Percentiles rank a stretch among this genome's conserved stretches.
Conservation (phyloP, 1,140 invertebrate genomes). For the Drosophila melanogaster region Release_6_plus_ISO1_MT NT_037436.4:12898501-12899000, state of each 20-base stretch:
- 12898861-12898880: slow-evolving; percentile 56
- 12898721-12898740: slow-evolving; percentile 21
- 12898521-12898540: slow-evolving; percentile 32
- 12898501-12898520: slow-evolving; percentile 6
- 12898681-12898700: slow-evolving; percentile 9
- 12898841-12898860: slow-evolving; percentile 29
- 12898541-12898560: slow-evolving; percentile 14
- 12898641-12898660: no score
- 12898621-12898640: no score
- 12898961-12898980: slow-evolving; percentile 24
- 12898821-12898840: slow-evolving; percentile 33
- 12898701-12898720: slow-evolving; percentile 44
- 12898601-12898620: no score
- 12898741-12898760: slow-evolving; percentile 24
- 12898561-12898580: slow-evolving; percentile 5
- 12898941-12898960: slow-evolving; percentile 5
- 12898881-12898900: slow-evolving; percentile 26
- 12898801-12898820: slow-evolving; percentile 42
- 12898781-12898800: slow-evolving; percentile 28
- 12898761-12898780: slow-evolving; percentile 45
- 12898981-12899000: slow-evolving; percentile 69
- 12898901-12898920: slow-evolving; percentile 62
- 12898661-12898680: neutral
- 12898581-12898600: neutral
- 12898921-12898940: slow-evolving; percentile 72